Conservation (phyloP, 2,888 invertebrate genomes). For the Caenorhabditis drosophilae region DNA sequence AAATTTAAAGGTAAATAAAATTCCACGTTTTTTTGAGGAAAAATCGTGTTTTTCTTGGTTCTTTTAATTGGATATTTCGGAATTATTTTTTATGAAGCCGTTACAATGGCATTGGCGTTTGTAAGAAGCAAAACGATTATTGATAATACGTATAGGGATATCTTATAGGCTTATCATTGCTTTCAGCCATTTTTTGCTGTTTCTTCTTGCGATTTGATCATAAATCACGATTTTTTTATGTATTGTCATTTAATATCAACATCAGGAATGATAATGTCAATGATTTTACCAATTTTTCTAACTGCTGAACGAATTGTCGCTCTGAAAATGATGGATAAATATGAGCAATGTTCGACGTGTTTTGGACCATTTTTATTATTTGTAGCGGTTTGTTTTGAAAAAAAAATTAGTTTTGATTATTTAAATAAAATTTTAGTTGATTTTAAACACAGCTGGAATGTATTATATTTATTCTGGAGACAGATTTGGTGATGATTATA, state of each 20-base stretch:
- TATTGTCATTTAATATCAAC: constrained; percentile 1
- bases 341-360: constrained; percentile 7
- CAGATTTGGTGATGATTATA: neutral
- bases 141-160: no score
- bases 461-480: neutral
- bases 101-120: no score
- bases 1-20: constrained; percentile 9
- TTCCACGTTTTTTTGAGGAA: constrained; percentile 1
- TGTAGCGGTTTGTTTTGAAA: constrained; percentile 2
- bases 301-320: constrained; percentile 20
- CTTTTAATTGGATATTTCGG: no score
- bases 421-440: no score
- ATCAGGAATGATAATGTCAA: constrained; percentile 10
- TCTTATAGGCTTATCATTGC: constrained; percentile 24
- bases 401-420: no score
- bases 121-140: no score
- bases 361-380: constrained; percentile 9
- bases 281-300: constrained; percentile 14
- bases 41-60: neutral
- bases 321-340: constrained; percentile 8
- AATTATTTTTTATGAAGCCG: no score
- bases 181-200: constrained; percentile 11
- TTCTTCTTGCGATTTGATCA: constrained; percentile 9
- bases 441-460: neutral
- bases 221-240: constrained; percentile 7